phyloP scores from a whole-genome alignment of 2,113 vertebrate species.

The Pan troglodytes region DNA sequence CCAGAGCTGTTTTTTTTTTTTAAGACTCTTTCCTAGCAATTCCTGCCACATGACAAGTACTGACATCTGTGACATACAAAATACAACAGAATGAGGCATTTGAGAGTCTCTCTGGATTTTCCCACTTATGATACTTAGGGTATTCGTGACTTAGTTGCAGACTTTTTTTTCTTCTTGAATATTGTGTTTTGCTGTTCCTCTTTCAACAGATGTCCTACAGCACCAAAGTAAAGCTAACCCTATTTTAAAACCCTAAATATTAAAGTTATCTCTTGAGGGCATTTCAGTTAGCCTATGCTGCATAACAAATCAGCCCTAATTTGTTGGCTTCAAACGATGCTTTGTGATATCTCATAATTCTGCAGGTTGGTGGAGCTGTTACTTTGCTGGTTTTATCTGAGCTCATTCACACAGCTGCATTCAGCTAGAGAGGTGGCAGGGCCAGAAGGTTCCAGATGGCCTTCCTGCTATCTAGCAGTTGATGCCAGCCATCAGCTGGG shows the following conservation, averaged over 20 bases:
- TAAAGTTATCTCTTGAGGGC: background rate
- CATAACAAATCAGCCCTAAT: background rate
- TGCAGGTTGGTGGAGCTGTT: background rate
- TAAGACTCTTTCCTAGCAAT: background rate
- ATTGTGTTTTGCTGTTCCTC: background rate
- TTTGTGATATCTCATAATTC: background rate
- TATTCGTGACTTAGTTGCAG: background rate
- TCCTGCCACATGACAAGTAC: background rate
- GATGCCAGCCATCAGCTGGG: background rate
- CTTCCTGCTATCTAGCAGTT: background rate
- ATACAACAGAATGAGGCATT: too few relatives aligned
- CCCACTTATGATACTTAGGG: background rate
- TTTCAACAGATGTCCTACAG: background rate
- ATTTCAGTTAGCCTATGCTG: background rate
- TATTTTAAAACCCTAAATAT: conserved; percentile 12
- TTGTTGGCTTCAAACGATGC: background rate
- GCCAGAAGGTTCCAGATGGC: background rate
- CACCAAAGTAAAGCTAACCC: background rate
- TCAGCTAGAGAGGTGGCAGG: background rate
- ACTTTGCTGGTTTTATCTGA: background rate
- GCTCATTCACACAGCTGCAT: background rate
- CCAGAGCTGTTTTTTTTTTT: background rate
- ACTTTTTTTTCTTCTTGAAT: background rate
- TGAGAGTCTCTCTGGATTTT: background rate
- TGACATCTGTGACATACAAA: background rate